Percentiles rank a stretch among this genome's conserved stretches.
These are phyloP conservation scores for Calameuta pallipes DNA, from an alignment of 2,888 invertebrate species.

Conservation along the genomic window DNA sequence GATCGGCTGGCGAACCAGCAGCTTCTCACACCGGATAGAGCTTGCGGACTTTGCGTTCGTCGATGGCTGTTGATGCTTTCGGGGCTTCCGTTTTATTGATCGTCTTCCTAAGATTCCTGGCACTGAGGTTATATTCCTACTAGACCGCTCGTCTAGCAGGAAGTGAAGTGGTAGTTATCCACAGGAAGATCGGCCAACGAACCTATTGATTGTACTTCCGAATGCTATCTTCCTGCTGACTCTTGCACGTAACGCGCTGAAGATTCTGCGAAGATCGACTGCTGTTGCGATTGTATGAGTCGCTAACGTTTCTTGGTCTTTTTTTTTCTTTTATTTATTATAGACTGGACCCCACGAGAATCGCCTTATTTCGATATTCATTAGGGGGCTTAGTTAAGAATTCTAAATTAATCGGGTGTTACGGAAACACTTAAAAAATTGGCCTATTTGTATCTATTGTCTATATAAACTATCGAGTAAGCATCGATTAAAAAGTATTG, in stretches of 20 bases:
- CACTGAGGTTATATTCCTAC: constrained; percentile 40
- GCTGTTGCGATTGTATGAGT: background rate
- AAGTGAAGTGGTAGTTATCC: constrained; percentile 41
- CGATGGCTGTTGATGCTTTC: constrained; percentile 13
- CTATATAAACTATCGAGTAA: background rate
- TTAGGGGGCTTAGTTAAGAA: background rate
- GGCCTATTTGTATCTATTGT: background rate
- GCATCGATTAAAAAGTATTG: background rate
- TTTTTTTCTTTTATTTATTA: background rate
- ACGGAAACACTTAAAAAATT: background rate
- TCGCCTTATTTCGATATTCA: background rate
- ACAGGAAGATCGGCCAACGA: constrained; percentile 41
- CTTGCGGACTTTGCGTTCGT: background rate
- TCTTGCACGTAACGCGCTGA: constrained; percentile 35
- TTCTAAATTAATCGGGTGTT: background rate
- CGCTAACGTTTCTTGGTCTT: background rate
- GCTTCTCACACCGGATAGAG: background rate
- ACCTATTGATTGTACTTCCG: constrained; percentile 47
- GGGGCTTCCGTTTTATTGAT: constrained; percentile 40
- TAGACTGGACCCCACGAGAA: background rate
- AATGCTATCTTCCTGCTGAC: constrained; percentile 39
- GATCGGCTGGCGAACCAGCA: background rate
- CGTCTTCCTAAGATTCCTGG: constrained; percentile 46
- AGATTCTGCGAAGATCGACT: background rate
- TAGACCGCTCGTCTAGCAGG: constrained; percentile 42